Evolutionary conservation across 2,797 vertebrate species (phyloP).

Genomic region (Astyanax mexicanus): DNA sequence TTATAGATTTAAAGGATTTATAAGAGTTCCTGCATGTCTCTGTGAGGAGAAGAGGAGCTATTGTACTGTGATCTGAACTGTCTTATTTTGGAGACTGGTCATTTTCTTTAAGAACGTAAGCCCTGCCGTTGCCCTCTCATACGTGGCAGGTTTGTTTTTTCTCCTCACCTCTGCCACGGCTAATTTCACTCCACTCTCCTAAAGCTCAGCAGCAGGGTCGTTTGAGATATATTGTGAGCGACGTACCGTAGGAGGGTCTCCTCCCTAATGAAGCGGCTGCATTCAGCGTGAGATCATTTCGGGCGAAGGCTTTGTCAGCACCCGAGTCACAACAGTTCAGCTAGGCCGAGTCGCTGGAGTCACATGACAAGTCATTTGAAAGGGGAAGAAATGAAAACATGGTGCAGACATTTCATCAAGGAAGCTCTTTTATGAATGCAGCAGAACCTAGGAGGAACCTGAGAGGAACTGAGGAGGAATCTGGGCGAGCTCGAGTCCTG

Average conservation of each 20-base stretch:
- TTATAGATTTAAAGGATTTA: too few relatives aligned
- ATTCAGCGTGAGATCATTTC: constrained; percentile 56
- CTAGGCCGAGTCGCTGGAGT: constrained; percentile 45
- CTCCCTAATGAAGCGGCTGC: constrained; percentile 57
- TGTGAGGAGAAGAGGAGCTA: too few relatives aligned
- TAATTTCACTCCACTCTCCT: constrained; percentile 59
- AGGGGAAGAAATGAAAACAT: constrained; percentile 45
- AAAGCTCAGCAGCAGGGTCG: constrained; percentile 57
- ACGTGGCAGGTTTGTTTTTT: constrained; percentile 64
- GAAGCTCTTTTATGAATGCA: constrained; percentile 54
- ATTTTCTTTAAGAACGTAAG: too few relatives aligned
- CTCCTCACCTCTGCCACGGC: constrained; percentile 69
- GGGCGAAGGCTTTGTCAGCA: constrained; percentile 54
- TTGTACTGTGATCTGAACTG: too few relatives aligned
- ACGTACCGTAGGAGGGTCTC: constrained; percentile 58
- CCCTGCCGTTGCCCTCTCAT: constrained; percentile 50
- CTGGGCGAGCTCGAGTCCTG: constrained; percentile 60
- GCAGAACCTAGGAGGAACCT: constrained; percentile 56
- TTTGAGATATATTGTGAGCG: constrained; percentile 69
- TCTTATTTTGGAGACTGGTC: too few relatives aligned
- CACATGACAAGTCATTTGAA: constrained; percentile 55
- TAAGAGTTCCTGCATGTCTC: too few relatives aligned
- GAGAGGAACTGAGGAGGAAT: constrained; percentile 53
- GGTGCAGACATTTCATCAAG: constrained; percentile 64
- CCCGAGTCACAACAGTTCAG: constrained; percentile 61